Percentiles rank a stretch among this genome's conserved stretches.
Conservation (phyloP, 2,888 invertebrate genomes). For the Diogma glabrata region DNA sequence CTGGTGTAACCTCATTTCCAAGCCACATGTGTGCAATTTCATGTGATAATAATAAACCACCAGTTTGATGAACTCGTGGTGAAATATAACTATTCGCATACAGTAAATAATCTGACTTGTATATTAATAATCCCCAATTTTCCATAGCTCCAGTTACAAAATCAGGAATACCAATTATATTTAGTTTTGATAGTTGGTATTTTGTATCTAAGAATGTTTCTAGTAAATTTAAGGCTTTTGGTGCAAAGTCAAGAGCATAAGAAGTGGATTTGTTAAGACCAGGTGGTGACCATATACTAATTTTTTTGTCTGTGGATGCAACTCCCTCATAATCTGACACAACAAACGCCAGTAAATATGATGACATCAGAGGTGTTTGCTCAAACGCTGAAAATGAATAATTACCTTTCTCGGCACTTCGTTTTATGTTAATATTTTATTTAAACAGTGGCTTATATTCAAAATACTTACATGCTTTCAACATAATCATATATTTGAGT, state of each 20-base stretch:
- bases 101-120: slow-evolving; percentile 28
- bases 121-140: slow-evolving; percentile 47
- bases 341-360: slow-evolving; percentile 61
- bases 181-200: slow-evolving; percentile 22
- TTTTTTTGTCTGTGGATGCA: neutral
- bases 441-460: no score
- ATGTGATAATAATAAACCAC: slow-evolving; percentile 39
- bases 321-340: slow-evolving; percentile 35
- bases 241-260: slow-evolving; percentile 8
- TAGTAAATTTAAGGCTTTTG: slow-evolving; percentile 8
- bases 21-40: slow-evolving; percentile 59
- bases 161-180: slow-evolving; percentile 48
- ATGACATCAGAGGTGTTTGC: slow-evolving; percentile 45
- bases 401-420: neutral
- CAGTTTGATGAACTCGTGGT: slow-evolving; percentile 30
- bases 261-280: neutral
- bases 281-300: no score
- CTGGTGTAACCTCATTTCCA: slow-evolving; percentile 51
- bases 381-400: neutral
- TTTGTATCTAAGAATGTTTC: slow-evolving; percentile 3
- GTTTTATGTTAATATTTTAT: neutral
- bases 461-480: neutral
- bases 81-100: neutral
- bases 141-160: slow-evolving; percentile 44
- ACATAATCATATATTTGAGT: neutral